phyloP scores from a whole-genome alignment of 2,797 vertebrate genomes.

The Anguilla pacifica region DNA sequence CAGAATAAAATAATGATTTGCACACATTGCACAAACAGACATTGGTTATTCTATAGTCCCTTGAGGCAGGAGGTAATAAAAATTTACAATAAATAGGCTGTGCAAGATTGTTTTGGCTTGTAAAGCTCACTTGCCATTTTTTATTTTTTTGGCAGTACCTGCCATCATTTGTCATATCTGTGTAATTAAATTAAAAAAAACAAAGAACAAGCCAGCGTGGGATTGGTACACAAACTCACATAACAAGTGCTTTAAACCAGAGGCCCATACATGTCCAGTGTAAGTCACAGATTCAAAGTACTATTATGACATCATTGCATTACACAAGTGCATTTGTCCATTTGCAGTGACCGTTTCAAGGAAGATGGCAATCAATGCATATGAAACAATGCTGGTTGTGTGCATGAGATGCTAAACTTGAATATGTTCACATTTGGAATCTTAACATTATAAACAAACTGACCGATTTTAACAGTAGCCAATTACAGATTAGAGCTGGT shows the following conservation, averaged over 20 bases:
- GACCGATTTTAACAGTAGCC: neutral
- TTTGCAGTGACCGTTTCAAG: slow-evolving; percentile 41
- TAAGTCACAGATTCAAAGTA: slow-evolving; percentile 38
- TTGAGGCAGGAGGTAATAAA: slow-evolving; percentile 50
- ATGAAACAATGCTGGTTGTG: neutral
- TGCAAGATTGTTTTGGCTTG: slow-evolving; percentile 61
- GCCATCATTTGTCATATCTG: slow-evolving; percentile 69
- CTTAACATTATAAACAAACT: neutral
- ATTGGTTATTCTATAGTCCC: slow-evolving; percentile 56
- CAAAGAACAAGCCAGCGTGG: slow-evolving; percentile 62
- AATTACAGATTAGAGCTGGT: slow-evolving; percentile 16
- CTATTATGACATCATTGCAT: slow-evolving; percentile 56
- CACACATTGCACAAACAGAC: slow-evolving; percentile 47
- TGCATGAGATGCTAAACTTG: neutral
- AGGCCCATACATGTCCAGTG: neutral
- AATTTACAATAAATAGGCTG: slow-evolving; percentile 64
- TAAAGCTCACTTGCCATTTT: slow-evolving; percentile 67
- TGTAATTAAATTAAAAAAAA: slow-evolving; percentile 69
- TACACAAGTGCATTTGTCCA: slow-evolving; percentile 41
- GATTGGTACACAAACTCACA: slow-evolving; percentile 57
- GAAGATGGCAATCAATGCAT: slow-evolving; percentile 44
- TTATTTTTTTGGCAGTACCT: slow-evolving; percentile 61
- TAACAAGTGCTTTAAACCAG: slow-evolving; percentile 50
- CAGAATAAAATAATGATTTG: slow-evolving; percentile 50
- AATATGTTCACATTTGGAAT: neutral